These are phyloP conservation scores for Dolichoris vasculosae DNA, from an alignment of 1,140 invertebrate species.

Conservation along the genomic window DNA sequence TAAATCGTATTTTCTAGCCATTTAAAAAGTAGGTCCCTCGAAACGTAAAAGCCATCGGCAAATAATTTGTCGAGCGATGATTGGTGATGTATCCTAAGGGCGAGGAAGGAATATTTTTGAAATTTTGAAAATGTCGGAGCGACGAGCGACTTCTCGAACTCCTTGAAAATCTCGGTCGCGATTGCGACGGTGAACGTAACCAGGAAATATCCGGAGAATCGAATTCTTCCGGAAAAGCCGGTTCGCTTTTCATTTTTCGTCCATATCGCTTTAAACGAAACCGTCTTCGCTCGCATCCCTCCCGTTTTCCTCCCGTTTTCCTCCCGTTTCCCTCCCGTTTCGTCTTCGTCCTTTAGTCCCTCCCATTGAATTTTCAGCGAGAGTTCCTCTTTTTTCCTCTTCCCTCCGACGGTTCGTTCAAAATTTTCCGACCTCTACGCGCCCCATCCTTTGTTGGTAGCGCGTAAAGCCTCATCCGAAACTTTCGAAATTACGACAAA, in stretches of 20 bases:
- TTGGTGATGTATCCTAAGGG: too few species aligned
- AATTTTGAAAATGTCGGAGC: too few species aligned
- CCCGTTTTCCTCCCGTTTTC: not conserved
- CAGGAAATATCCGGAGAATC: not conserved
- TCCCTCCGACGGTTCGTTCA: not conserved
- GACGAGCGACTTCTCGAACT: too few species aligned
- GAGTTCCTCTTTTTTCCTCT: slow-evolving; percentile 36
- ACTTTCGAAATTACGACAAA: slow-evolving; percentile 50
- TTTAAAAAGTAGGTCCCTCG: too few species aligned
- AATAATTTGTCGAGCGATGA: too few species aligned
- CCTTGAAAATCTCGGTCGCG: too few species aligned
- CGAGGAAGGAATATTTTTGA: too few species aligned
- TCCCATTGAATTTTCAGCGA: slow-evolving; percentile 33
- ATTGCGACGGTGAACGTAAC: too few species aligned
- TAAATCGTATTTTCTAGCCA: too few species aligned
- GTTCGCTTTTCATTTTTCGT: not conserved
- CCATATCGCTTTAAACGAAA: not conserved
- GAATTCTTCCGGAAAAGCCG: not conserved
- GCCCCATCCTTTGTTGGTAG: slow-evolving; percentile 40
- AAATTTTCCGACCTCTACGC: not conserved
- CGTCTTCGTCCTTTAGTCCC: slow-evolving; percentile 35
- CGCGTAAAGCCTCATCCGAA: slow-evolving; percentile 36
- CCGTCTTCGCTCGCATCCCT: not conserved
- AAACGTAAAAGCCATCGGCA: too few species aligned
- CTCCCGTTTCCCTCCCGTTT: not conserved